A percentile compares a stretch with the other conserved stretches of the same genome.
Evolutionary conservation across 1,140 invertebrate species (phyloP).

Genomic region (Asbolus verrucosus): DNA sequence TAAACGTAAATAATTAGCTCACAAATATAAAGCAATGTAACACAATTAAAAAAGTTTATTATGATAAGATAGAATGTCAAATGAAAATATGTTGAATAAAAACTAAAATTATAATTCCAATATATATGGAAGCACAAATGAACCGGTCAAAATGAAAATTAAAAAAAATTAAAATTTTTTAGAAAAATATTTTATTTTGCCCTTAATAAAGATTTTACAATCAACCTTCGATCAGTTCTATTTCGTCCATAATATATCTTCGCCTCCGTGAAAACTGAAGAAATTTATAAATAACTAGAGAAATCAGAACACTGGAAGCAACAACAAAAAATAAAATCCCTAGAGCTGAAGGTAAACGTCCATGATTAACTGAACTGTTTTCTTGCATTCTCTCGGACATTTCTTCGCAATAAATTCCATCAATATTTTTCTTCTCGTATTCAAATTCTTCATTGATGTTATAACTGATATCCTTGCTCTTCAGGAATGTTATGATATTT

Average conservation of each 20-base stretch:
- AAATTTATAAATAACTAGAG: slow-evolving; percentile 49
- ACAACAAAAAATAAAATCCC: slow-evolving; percentile 44
- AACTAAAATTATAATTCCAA: no score
- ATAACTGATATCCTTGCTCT: slow-evolving; percentile 55
- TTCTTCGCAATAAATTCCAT: slow-evolving; percentile 60
- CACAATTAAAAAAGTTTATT: no score
- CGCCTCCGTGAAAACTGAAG: slow-evolving; percentile 53
- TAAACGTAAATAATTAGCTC: no score
- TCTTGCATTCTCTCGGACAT: slow-evolving; percentile 5
- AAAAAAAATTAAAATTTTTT: no score
- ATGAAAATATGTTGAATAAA: no score
- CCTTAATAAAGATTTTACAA: not conserved
- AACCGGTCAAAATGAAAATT: no score
- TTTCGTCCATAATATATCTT: slow-evolving; percentile 59
- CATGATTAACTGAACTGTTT: no score
- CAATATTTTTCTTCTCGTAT: slow-evolving; percentile 60
- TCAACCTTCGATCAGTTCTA: slow-evolving; percentile 55
- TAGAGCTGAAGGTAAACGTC: slow-evolving; percentile 45
- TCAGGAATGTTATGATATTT: slow-evolving; percentile 58
- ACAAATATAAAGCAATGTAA: no score
- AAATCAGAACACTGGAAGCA: slow-evolving; percentile 44
- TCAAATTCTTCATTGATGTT: slow-evolving; percentile 57
- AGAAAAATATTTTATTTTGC: no score
- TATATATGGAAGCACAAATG: no score
- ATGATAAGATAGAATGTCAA: no score